Base-by-base conservation (phyloP, 2,888 invertebrate species). In the Willowsia nigromaculata region DNA sequence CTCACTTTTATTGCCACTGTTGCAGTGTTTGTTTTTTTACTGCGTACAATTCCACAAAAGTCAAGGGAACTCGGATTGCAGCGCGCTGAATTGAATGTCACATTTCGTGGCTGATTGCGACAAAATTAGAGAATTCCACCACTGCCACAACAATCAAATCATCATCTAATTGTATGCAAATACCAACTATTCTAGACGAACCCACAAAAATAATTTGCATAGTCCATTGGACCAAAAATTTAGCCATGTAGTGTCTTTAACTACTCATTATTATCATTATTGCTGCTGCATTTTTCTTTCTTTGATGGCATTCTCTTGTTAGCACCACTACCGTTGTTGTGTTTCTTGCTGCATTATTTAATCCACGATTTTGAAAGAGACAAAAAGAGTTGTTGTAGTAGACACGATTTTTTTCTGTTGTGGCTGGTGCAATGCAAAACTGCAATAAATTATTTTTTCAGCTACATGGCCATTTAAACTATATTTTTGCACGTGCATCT, bases 291-390 rank as follows among this genome's bases (percentile, higher is more conserved):
- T 56, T 53, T 53, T 47, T 78, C 33, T 37, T 22, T 53, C 9
- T 33, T 53, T 78, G 56, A 78, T 56, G 78, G 78, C 56, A 78
- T 78, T 78, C 56, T 37, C 56, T 56, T 78, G 78, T 78, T 78
- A 78, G 33, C 53, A 56, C 78, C 15, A 53, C 33, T 6, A 37
- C 37, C 50, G 43, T 6, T 27, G n/a, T 9, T 47, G 0, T n/a
- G 22, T 15, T 47, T 7, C 27, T 2, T 56, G 25, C 56, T 30
- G 27, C 0, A 22, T 37, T 53, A 33, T 78, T 78, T 78, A 78
- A 78, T 78, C 78, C 78, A 56, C 56, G 56, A 78, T 78, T 78
- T 78, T 78, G 56, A 78, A 78, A 74, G 7, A 40, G 15, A n/a
- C 74, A 50, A 11, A n/a, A 43, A 50, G 15, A 47, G 50, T 7